These are phyloP conservation scores for Poecilia wingei DNA, from an alignment of 2,797 vertebrate genomes.

Conservation along the genomic window DNA sequence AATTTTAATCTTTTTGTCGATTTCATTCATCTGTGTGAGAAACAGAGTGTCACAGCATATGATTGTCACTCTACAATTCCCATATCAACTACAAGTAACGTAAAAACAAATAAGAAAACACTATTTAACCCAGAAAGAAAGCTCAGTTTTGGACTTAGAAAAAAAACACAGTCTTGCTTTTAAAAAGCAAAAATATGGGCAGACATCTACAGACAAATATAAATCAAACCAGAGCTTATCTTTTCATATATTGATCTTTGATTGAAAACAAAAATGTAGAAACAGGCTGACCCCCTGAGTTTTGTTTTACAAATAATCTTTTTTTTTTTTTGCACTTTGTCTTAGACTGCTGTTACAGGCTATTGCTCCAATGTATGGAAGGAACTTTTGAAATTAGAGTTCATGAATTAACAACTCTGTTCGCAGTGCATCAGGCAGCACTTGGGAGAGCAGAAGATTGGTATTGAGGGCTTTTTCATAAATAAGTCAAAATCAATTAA, in stretches of 20 bases:
- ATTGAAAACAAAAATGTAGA: too few species aligned
- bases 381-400: background rate
- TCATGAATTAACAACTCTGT: too few species aligned
- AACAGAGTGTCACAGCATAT: background rate
- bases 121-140: background rate
- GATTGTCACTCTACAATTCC: background rate
- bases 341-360: background rate
- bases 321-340: background rate
- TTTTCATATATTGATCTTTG: background rate
- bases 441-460: background rate
- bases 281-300: background rate
- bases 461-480: background rate
- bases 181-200: background rate
- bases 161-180: background rate
- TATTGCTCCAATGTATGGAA: background rate
- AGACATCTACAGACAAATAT: background rate
- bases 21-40: conserved; percentile 9
- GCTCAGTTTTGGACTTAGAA: background rate
- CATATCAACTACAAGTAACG: background rate
- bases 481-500: conserved; percentile 22
- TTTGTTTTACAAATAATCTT: background rate
- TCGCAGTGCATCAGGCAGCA: background rate
- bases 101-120: background rate
- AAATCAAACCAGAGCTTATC: background rate
- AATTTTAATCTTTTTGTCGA: conserved; percentile 16